Percentiles rank a stretch among this genome's conserved stretches.
Evolutionary conservation across 2,113 vertebrate genomes (phyloP).

Genomic region (Halcyon malimbica): DNA sequence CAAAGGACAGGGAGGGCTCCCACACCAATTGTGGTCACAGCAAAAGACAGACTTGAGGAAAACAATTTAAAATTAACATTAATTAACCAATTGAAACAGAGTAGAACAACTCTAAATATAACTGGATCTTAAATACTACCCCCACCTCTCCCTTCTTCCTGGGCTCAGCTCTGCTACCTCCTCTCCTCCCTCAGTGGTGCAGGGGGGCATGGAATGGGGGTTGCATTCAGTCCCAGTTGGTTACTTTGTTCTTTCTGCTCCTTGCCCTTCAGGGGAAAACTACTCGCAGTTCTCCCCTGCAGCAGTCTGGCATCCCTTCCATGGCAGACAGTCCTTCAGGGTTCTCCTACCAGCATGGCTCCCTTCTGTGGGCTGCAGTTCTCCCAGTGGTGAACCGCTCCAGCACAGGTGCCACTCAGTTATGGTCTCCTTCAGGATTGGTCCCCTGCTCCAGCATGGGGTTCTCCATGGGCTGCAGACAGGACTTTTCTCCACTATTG

Average conservation of each 20-base stretch:
- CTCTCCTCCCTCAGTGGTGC: background rate
- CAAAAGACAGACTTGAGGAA: too few species aligned
- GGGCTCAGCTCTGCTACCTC: background rate
- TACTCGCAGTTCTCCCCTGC: background rate
- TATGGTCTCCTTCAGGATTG: background rate
- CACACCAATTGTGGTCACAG: too few species aligned
- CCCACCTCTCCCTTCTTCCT: background rate
- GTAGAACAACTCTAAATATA: background rate
- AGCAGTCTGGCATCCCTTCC: background rate
- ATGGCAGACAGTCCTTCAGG: background rate
- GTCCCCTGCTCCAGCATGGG: background rate
- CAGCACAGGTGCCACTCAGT: background rate
- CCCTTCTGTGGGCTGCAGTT: background rate
- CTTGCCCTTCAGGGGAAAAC: background rate
- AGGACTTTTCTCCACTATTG: too few species aligned
- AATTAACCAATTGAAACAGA: background rate
- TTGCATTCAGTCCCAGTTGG: background rate
- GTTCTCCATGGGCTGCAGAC: too few species aligned
- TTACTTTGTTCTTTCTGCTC: background rate
- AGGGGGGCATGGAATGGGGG: background rate
- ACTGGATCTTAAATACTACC: background rate
- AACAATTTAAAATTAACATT: background rate
- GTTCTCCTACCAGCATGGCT: background rate
- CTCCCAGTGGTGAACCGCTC: background rate
- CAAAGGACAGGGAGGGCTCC: too few species aligned